These are phyloP conservation scores for Pithys albifrons DNA, from an alignment of 2,113 vertebrate genomes.

Conservation along the genomic window DNA sequence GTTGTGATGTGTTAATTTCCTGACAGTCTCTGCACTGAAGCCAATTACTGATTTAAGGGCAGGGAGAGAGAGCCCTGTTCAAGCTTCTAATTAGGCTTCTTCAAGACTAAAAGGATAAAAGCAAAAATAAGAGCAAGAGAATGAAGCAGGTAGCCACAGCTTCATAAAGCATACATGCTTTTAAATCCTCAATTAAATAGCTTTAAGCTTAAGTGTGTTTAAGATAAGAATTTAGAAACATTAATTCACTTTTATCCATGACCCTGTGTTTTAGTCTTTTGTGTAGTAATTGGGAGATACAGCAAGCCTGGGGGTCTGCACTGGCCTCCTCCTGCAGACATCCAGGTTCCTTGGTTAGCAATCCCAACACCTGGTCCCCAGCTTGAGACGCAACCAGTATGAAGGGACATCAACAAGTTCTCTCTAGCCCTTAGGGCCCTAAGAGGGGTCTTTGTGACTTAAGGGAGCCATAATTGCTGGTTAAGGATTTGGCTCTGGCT, in stretches of 20 bases:
- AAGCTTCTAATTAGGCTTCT: conserved; percentile 98
- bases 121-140: conserved; percentile 88
- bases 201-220: conserved; percentile 81
- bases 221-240: conserved; percentile 86
- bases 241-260: conserved; percentile 87
- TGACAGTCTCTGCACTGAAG: conserved; percentile 97
- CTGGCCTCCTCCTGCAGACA: conserved; percentile 67
- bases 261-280: conserved; percentile 77
- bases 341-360: conserved; percentile 77
- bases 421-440: not conserved
- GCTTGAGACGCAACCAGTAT: not conserved
- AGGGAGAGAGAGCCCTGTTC: conserved; percentile 90
- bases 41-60: conserved; percentile 99
- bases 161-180: conserved; percentile 74
- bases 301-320: conserved; percentile 70
- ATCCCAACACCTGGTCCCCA: conserved; percentile 81
- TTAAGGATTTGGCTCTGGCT: not conserved
- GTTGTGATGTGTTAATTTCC: conserved; percentile 99
- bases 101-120: conserved; percentile 97
- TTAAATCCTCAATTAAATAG: conserved; percentile 81
- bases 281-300: conserved; percentile 84
- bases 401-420: not conserved
- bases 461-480: not conserved
- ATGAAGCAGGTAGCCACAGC: conserved; percentile 82
- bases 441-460: not conserved